Percentiles rank a stretch among this genome's conserved stretches.
These are phyloP conservation scores for Campoletis sonorensis DNA, from an alignment of 1,140 invertebrate genomes.

Conservation along the genomic window DNA sequence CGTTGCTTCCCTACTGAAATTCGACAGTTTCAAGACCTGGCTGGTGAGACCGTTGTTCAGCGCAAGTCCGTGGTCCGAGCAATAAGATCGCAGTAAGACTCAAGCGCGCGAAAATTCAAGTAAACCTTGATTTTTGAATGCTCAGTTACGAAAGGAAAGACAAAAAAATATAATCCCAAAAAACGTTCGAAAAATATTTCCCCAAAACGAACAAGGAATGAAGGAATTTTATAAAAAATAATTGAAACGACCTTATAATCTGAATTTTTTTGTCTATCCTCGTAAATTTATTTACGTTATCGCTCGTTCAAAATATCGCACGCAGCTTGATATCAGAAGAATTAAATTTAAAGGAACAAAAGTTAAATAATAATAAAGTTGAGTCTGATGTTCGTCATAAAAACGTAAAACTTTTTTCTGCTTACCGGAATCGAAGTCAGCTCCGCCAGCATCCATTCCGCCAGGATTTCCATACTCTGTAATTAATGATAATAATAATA, in stretches of 20 bases:
- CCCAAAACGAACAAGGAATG: no score
- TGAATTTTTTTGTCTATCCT: no score
- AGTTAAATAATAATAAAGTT: no score
- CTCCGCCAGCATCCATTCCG: slow-evolving; percentile 73
- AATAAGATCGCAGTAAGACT: slow-evolving; percentile 15
- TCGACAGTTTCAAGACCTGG: background rate
- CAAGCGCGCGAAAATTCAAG: slow-evolving; percentile 30
- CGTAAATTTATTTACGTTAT: no score
- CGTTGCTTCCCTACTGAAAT: no score
- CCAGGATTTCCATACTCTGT: slow-evolving; percentile 74
- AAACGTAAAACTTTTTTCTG: slow-evolving; percentile 3
- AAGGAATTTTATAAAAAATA: no score
- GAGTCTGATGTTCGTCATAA: no score
- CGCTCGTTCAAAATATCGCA: no score
- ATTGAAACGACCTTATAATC: no score
- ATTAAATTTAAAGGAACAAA: no score
- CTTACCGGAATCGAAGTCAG: slow-evolving; percentile 76
- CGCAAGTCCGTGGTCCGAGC: slow-evolving; percentile 13
- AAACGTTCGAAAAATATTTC: no score
- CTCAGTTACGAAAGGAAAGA: background rate
- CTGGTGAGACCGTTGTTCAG: background rate
- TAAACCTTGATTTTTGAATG: background rate
- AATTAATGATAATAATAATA: slow-evolving; percentile 59
- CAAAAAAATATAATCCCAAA: background rate
- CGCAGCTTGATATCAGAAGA: no score